Base-by-base conservation (phyloP, 2,888 invertebrate genomes). In the Neria commutata region DNA sequence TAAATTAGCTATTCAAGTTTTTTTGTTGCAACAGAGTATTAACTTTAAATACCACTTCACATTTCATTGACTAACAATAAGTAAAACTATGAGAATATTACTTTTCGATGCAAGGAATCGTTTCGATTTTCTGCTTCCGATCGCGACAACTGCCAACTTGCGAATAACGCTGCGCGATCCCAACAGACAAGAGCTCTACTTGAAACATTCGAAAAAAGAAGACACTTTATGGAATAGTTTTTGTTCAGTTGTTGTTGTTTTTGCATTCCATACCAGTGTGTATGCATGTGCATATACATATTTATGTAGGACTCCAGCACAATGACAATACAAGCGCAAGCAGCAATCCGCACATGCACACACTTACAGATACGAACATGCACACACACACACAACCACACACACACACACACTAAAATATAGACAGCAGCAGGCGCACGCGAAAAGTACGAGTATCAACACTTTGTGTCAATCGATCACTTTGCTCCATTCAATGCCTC, bases 81-180 rank as follows among this genome's bases (percentile, higher is more conserved):
- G n/a, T n/a, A n/a, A n/a, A n/a, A n/a, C n/a, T n/a, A n/a, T n/a
- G n/a, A n/a, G n/a, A n/a, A n/a, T 40, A 60, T 62, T 73, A 74
- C 70, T 73, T 71, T 68, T 70, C 61, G 56, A 56, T 53, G 48
- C 61, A 62, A 63, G 61, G 66, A 72, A 58, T 56, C 62, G 57
- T 70, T 67, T 68, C 75, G 70, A 70, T 69, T 72, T 61, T 34
- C 57, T 69, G 70, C 77, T 74, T 74, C 79, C 78, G 79, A 79
- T 73, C 80, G 75, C 80, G 78, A 71, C 81, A 76, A 80, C 76
- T 75, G 78, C 73, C 75, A 72, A 75, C 73, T 78, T 80, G 80
- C 77, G 77, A 81, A 81, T 81, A 81, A 80, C 76, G 66, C 70
- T 8, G 19, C 17, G 50, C 61, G 56, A 46, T 63, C 61, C 57